Evolutionary conservation across 2,888 invertebrate species (phyloP).

Genomic region (Lomographa bimaculata): DNA sequence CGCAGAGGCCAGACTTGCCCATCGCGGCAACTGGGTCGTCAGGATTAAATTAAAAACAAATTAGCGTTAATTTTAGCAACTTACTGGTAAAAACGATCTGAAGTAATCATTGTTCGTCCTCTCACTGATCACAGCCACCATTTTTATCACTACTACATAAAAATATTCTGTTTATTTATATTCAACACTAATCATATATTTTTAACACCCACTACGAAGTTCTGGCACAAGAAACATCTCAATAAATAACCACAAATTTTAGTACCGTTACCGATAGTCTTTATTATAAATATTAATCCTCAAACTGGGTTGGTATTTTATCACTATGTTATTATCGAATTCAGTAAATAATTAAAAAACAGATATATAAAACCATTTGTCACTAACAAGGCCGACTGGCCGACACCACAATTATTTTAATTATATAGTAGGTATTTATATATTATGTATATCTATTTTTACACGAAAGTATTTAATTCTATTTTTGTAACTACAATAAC

Average conservation of each 20-base stretch:
- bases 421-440: too few relatives aligned
- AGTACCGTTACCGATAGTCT: conserved; percentile 3
- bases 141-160: conserved; percentile 38
- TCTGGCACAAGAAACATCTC: conserved; percentile 46
- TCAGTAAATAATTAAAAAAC: neutral
- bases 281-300: conserved; percentile 5
- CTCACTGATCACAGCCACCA: conserved; percentile 64
- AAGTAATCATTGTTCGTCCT: conserved; percentile 69
- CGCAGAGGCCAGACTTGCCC: too few relatives aligned
- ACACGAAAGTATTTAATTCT: too few relatives aligned
- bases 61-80: too few relatives aligned
- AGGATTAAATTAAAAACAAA: too few relatives aligned
- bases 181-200: conserved; percentile 45
- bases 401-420: too few relatives aligned
- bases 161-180: conserved; percentile 48
- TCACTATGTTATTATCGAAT: conserved; percentile 9
- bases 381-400: conserved; percentile 3
- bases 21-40: too few relatives aligned
- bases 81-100: conserved; percentile 74
- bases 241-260: conserved; percentile 35
- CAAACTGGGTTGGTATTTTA: conserved; percentile 21
- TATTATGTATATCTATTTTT: too few relatives aligned
- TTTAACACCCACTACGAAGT: conserved; percentile 51
- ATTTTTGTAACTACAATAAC: too few relatives aligned
- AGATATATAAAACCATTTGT: conserved; percentile 7